These are phyloP conservation scores for Epinotia bilunana DNA, from an alignment of 2,888 invertebrate species.

Conservation along the genomic window DNA sequence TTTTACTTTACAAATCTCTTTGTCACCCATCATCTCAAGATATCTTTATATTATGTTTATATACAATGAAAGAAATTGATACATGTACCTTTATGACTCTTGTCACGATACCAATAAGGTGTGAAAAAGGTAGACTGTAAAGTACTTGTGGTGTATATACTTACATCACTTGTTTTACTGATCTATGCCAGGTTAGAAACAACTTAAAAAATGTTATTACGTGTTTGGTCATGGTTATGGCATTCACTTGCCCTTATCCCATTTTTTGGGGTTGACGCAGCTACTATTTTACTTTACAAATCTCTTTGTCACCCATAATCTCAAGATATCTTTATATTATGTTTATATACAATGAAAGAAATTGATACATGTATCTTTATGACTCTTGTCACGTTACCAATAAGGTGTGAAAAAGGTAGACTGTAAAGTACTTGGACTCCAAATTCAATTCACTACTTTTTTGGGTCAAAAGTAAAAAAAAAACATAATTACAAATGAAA, in stretches of 20 bases:
- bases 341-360: not conserved
- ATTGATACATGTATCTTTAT: not conserved
- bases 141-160: constrained; percentile 92
- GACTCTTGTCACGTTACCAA: not conserved
- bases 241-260: not conserved
- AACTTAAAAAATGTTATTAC: no score
- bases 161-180: constrained; percentile 92
- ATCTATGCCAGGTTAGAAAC: constrained; percentile 88
- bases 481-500: not conserved
- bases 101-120: not conserved
- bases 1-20: no score
- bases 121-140: not conserved
- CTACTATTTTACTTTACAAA: no score
- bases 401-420: not conserved
- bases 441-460: not conserved
- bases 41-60: not conserved
- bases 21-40: no score
- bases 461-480: not conserved
- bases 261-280: not conserved
- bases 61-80: not conserved
- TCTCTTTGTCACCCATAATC: no score
- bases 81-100: not conserved
- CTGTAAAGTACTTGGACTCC: not conserved
- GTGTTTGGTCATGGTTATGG: not conserved
- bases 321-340: not conserved